Base-by-base conservation (phyloP, 1,140 invertebrate genomes). In the Pseudomyrmex pallidus region DNA sequence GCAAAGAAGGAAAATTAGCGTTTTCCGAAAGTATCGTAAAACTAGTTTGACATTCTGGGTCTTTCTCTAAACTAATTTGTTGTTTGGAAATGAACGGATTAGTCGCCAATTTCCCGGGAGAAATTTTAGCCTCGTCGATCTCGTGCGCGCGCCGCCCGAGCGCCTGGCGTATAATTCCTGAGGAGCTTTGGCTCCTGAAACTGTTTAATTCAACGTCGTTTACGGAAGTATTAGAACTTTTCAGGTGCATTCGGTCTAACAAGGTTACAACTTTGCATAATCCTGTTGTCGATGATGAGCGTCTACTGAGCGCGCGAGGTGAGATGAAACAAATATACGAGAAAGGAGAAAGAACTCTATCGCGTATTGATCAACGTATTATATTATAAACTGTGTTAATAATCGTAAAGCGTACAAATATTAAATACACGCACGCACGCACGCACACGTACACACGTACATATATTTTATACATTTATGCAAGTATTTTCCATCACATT, bases 171-270 rank as follows among this genome's bases (percentile, higher is more conserved):
- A 82, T 85, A 85, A 83, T 82, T 85, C 68, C 70, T 61, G 78
- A 54, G 70, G 52, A 66, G 63, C 61, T 68, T 52, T 82, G 78
- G 68, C 76, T 80, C 66, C 35, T 35, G 76, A 80, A 70, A 80
- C 76, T 80, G 76, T 80, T 80, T 80, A 80, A 80, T 80, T 80
- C 76, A 80, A 80, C 76, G 66, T 80, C 76, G 66, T 80, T 80
- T 80, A 80, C 76, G 76, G 76, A 80, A 80, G 76, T 80, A 80
- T 80, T 80, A 80, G 76, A 80, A 80, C 76, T 80, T 80, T 80
- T 80, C 76, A 80, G 76, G 76, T 80, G 56, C 76, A 80, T 80
- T 80, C 54, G 76, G 76, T 80, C 76, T 80, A 80, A 80, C 76
- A 80, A 80, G 66, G 66, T 80, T 80, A 56, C 76, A 80, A 80